Evolutionary conservation across 92 coral and sea anemone species (phyloP).

Genomic region (Epizoanthus fatuus): DNA sequence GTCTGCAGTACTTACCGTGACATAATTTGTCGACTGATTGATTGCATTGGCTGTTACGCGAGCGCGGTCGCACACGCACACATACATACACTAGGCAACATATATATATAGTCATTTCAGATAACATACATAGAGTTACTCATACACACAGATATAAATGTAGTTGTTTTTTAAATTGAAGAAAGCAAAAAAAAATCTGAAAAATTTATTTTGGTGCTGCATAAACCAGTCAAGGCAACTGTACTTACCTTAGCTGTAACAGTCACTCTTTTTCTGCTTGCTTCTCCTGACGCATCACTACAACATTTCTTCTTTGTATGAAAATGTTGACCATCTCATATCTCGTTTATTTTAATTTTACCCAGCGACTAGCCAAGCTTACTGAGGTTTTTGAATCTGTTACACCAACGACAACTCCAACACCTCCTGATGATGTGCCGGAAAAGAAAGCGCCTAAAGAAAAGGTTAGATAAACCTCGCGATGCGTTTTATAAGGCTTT

Average conservation of each 20-base stretch:
- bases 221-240: background rate
- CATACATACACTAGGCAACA: too few relatives aligned
- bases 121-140: too few relatives aligned
- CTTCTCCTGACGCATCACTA: background rate
- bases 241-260: background rate
- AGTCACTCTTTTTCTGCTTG: background rate
- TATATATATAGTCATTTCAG: too few relatives aligned
- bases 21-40: background rate
- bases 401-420: constrained; percentile 31
- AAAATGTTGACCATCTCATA: background rate
- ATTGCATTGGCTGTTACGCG: background rate
- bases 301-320: background rate
- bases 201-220: too few relatives aligned
- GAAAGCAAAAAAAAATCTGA: too few relatives aligned
- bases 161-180: too few relatives aligned
- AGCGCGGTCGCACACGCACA: too few relatives aligned
- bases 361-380: constrained; percentile 28
- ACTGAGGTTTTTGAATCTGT: constrained; percentile 31
- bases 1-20: background rate
- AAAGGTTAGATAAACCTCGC: constrained; percentile 15
- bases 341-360: background rate
- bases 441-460: constrained; percentile 7
- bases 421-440: background rate
- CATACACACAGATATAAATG: too few relatives aligned
- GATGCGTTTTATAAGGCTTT: too few relatives aligned